Evolutionary conservation across 2,888 invertebrate species (phyloP).

Genomic region (Himalopsyche anomala): DNA sequence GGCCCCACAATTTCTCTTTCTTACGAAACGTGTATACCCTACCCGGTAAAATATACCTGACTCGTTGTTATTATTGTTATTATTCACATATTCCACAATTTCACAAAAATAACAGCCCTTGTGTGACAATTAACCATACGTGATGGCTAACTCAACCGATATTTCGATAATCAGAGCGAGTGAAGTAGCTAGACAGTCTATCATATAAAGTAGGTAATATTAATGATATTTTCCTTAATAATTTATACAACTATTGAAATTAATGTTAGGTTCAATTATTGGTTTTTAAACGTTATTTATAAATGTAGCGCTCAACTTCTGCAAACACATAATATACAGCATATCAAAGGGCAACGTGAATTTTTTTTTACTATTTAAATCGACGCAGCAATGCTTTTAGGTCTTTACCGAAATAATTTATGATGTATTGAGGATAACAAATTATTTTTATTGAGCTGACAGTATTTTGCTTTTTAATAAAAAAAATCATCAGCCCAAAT

Average conservation of each 20-base stretch:
- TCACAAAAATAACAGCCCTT: not conserved
- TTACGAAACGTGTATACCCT: constrained; percentile 58
- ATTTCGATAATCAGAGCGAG: too few relatives aligned
- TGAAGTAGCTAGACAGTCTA: too few relatives aligned
- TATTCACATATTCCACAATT: not conserved
- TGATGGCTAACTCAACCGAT: not conserved
- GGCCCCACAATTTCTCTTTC: constrained; percentile 50
- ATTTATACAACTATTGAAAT: too few relatives aligned
- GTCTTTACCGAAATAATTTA: constrained; percentile 1
- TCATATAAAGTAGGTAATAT: too few relatives aligned
- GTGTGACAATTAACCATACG: not conserved
- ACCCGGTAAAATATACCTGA: constrained; percentile 65
- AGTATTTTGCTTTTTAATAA: not conserved
- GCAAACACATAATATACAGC: not conserved
- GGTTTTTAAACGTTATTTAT: not conserved
- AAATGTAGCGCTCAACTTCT: not conserved
- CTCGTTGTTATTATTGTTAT: constrained; percentile 49
- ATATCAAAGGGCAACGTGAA: not conserved
- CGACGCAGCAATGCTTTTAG: constrained; percentile 53
- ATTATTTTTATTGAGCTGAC: constrained; percentile 13
- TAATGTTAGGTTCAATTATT: not conserved
- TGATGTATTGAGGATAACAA: constrained; percentile 10
- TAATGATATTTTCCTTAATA: too few relatives aligned
- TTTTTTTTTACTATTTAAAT: constrained; percentile 52
- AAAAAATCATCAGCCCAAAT: too few relatives aligned